Conservation (phyloP, 2,888 invertebrate species). For the Nomada ruficornis region DNA sequence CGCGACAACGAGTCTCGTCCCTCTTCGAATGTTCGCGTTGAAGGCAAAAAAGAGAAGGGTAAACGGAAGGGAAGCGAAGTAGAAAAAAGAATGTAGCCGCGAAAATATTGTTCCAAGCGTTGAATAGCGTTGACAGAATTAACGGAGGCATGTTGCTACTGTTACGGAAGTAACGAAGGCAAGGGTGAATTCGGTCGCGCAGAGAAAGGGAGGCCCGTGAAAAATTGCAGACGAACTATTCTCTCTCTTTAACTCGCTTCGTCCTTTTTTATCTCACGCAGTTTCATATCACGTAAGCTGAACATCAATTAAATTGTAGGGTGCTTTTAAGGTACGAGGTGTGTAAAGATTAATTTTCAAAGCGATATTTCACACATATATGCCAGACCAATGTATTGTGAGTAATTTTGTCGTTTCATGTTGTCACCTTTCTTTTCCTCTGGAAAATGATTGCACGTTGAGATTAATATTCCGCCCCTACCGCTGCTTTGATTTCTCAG, state of each 20-base stretch:
- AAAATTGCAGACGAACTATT: slow-evolving; percentile 5
- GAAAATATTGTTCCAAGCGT: slow-evolving; percentile 28
- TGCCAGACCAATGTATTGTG: no score
- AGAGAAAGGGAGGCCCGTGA: neutral
- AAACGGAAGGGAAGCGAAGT: neutral
- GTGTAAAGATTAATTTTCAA: neutral
- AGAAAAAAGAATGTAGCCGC: neutral
- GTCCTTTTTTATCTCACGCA: neutral
- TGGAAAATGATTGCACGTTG: no score
- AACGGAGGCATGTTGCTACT: slow-evolving; percentile 26
- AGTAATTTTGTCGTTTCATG: no score
- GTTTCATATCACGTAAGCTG: neutral
- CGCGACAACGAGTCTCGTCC: neutral
- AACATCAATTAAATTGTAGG: neutral
- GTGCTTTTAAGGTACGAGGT: neutral
- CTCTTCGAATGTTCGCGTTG: neutral
- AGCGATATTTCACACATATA: no score
- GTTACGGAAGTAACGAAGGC: slow-evolving; percentile 28
- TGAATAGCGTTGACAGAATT: slow-evolving; percentile 24
- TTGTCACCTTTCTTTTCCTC: no score
- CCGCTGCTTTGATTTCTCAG: no score
- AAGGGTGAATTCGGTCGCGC: slow-evolving; percentile 40
- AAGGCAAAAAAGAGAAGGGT: neutral
- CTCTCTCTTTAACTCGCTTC: neutral
- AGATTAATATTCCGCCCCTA: no score